Percentiles rank a stretch among this genome's conserved stretches.
Evolutionary conservation across 2,797 vertebrate genomes (phyloP).

Genomic region (Protonibea diacanthus): DNA sequence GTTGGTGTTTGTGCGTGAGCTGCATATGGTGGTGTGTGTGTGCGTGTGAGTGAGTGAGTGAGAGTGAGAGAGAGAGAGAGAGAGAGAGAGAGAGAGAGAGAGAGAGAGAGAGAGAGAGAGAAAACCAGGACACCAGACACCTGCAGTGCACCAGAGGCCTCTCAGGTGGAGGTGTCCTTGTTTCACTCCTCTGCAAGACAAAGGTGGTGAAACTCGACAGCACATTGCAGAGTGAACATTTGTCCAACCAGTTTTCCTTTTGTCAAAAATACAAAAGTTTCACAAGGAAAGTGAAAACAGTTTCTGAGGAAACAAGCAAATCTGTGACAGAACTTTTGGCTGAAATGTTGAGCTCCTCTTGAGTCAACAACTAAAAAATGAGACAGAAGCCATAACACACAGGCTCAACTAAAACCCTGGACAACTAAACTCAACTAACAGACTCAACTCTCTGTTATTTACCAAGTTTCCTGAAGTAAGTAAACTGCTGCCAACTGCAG

Average conservation of each 20-base stretch:
- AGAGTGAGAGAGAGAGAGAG: neutral
- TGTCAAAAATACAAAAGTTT: constrained; percentile 2
- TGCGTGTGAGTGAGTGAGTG: constrained; percentile 23
- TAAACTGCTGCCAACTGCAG: too few relatives aligned
- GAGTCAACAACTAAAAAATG: neutral
- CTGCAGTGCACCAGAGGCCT: constrained; percentile 32
- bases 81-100: too few relatives aligned
- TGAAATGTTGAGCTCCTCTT: neutral
- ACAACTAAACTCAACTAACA: too few relatives aligned
- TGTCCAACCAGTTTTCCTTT: constrained; percentile 20
- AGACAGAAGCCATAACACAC: too few relatives aligned
- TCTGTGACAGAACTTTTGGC: too few relatives aligned
- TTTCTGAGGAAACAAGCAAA: too few relatives aligned
- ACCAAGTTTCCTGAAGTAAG: too few relatives aligned
- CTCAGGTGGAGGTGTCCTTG: constrained; percentile 37
- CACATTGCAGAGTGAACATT: neutral
- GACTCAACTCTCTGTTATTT: too few relatives aligned
- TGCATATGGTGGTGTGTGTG: constrained; percentile 5
- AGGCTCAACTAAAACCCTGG: too few relatives aligned
- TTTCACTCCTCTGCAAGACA: constrained; percentile 43
- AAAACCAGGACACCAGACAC: constrained; percentile 44
- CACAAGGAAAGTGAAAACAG: too few relatives aligned
- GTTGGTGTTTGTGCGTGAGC: neutral
- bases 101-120: too few relatives aligned
- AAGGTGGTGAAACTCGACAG: constrained; percentile 49